A percentile compares a stretch with the other conserved stretches of the same genome.
phyloP scores from a whole-genome alignment of 2,113 vertebrate species.

The Nerophis ophidion region DNA sequence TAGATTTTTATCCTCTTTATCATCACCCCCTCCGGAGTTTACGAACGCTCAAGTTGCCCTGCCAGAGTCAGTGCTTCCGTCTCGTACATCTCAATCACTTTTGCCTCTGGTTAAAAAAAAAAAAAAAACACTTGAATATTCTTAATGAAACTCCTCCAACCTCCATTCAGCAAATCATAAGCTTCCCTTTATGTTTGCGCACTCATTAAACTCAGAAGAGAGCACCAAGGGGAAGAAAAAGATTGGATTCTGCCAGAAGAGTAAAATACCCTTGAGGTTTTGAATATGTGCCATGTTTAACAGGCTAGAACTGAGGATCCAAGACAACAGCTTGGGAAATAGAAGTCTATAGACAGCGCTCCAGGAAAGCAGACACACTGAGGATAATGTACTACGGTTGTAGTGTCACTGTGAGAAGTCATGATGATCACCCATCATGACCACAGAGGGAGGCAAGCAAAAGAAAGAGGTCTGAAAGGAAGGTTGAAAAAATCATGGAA shows the following conservation, averaged over 20 bases:
- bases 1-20: conserved; percentile 2
- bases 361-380: conserved; percentile 44
- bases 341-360: conserved; percentile 41
- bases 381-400: conserved; percentile 53
- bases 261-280: conserved; percentile 57
- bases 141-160: conserved; percentile 43
- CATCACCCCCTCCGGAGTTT: not conserved
- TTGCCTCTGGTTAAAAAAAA: conserved; percentile 23
- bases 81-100: conserved; percentile 62
- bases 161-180: conserved; percentile 52
- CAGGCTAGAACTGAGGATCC: conserved; percentile 46
- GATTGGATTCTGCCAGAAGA: conserved; percentile 52
- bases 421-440: conserved; percentile 37
- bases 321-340: conserved; percentile 43
- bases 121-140: conserved; percentile 37
- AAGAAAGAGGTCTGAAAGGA: conserved; percentile 34
- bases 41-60: conserved; percentile 24
- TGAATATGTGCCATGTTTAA: conserved; percentile 60
- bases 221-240: conserved; percentile 31
- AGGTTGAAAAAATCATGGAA: conserved; percentile 39
- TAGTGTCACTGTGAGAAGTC: conserved; percentile 42
- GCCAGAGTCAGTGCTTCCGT: conserved; percentile 49
- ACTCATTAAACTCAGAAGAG: conserved; percentile 57
- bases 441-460: conserved; percentile 25
- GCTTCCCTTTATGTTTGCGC: conserved; percentile 53